A percentile compares a stretch with the other conserved stretches of the same genome.
Evolutionary conservation across 2,113 vertebrate species (phyloP).

Genomic region (Pica pica): DNA sequence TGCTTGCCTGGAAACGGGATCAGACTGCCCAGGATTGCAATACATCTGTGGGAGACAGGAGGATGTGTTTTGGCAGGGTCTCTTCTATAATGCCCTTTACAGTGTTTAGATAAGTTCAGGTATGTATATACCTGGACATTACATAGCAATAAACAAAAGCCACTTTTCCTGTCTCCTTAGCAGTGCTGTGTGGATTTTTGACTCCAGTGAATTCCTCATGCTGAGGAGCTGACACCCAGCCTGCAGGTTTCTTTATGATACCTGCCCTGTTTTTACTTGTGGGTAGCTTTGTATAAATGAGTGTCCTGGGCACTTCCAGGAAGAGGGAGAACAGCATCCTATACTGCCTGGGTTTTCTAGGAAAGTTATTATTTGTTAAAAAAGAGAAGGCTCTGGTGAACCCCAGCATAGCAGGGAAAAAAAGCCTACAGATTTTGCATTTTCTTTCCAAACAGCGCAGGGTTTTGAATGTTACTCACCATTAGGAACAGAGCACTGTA

Average conservation of each 20-base stretch:
- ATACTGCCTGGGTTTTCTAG: neutral
- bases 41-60: slow-evolving; percentile 74
- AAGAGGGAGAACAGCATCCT: neutral
- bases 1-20: slow-evolving; percentile 84
- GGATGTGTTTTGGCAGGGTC: neutral
- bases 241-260: neutral
- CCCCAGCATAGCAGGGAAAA: neutral
- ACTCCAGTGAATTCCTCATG: neutral
- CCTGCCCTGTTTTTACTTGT: neutral
- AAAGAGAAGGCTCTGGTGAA: neutral
- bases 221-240: neutral
- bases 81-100: neutral
- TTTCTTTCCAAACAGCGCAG: neutral
- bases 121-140: neutral
- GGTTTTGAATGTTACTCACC: neutral
- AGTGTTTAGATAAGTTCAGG: neutral
- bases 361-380: neutral
- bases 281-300: neutral
- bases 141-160: neutral
- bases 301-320: neutral
- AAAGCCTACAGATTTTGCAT: neutral
- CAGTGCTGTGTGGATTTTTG: neutral
- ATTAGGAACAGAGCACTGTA: neutral
- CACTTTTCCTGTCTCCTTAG: neutral
- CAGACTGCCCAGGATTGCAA: slow-evolving; percentile 86